These are phyloP conservation scores for Botrylloides violaceus DNA, from an alignment of 23 tunicate genomes.

Conservation along the genomic window DNA sequence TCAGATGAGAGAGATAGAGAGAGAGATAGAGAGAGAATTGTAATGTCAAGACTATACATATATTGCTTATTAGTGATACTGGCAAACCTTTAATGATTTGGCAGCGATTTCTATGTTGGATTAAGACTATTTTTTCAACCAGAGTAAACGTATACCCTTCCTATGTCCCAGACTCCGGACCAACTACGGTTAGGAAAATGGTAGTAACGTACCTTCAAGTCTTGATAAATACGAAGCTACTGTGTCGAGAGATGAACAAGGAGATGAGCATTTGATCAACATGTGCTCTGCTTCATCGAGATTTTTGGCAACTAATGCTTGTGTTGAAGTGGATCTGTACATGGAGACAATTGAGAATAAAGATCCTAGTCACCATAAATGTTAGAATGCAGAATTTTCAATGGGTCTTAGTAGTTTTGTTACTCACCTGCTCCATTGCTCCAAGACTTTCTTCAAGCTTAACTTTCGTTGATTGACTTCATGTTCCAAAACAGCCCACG, in stretches of 20 bases:
- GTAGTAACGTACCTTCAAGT: constrained; percentile 1
- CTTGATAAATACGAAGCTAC: background rate
- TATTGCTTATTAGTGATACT: too few species aligned
- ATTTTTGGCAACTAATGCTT: background rate
- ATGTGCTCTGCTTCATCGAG: constrained; percentile 9
- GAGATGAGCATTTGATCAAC: background rate
- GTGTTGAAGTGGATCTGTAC: background rate
- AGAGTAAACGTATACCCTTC: too few species aligned
- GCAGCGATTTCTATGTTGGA: too few species aligned
- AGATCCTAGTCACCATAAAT: background rate
- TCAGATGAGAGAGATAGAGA: too few species aligned
- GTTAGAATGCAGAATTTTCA: background rate
- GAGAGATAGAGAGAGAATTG: too few species aligned
- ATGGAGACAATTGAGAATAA: background rate
- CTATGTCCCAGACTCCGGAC: too few species aligned
- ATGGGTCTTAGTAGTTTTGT: background rate
- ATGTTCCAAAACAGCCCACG: constrained; percentile 80
- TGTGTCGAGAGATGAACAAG: background rate
- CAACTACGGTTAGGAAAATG: too few species aligned
- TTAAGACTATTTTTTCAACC: too few species aligned
- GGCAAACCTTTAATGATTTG: too few species aligned
- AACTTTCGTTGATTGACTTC: constrained; percentile 20
- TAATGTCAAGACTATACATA: too few species aligned
- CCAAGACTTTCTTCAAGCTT: constrained; percentile 30
- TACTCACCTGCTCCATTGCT: constrained; percentile 55